Evolutionary conservation across 2,797 vertebrate species (phyloP).

Genomic region (Lophotriccus pileatus): DNA sequence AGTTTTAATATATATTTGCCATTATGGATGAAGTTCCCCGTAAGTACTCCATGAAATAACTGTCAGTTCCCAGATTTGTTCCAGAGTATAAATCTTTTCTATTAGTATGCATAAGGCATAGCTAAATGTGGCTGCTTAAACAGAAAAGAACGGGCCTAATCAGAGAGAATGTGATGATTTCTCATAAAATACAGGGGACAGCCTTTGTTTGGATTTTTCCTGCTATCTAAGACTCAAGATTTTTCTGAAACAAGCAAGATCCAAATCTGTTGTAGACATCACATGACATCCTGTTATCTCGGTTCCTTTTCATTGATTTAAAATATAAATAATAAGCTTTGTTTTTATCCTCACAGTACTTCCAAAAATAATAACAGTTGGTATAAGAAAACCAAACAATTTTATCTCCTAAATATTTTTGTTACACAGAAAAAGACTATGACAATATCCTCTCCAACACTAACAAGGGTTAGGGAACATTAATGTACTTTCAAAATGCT

Average conservation of each 20-base stretch:
- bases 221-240: not conserved
- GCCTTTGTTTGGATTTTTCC: not conserved
- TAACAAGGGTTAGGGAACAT: not conserved
- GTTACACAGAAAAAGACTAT: not conserved
- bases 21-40: not conserved
- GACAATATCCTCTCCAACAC: not conserved
- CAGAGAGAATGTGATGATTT: not conserved
- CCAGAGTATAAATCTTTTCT: not conserved
- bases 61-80: not conserved
- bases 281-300: not conserved
- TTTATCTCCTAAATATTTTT: not conserved
- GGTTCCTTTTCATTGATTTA: not conserved
- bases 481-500: not conserved
- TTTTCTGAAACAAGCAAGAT: not conserved
- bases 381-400: not conserved
- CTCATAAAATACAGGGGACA: not conserved
- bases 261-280: not conserved
- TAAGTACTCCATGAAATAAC: not conserved
- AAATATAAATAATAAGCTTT: not conserved
- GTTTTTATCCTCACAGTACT: not conserved
- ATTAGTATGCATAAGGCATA: not conserved
- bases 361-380: not conserved
- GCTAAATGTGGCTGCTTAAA: not conserved
- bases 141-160: not conserved
- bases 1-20: not conserved